These are phyloP conservation scores for Castor canadensis DNA, from an alignment of 2,113 vertebrate genomes.

Conservation along the genomic window DNA sequence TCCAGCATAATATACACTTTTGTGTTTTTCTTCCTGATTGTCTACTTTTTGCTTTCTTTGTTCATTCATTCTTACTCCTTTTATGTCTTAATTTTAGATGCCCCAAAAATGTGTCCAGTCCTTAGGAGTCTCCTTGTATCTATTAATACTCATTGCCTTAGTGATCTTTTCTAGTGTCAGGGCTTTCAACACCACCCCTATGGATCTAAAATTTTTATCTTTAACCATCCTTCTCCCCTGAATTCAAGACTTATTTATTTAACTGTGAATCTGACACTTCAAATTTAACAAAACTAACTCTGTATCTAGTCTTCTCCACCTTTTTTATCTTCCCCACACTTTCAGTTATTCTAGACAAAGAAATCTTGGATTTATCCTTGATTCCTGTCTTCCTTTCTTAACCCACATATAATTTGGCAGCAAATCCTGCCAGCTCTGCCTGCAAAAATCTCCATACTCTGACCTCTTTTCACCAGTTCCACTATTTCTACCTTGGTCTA, in stretches of 20 bases:
- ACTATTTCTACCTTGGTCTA: neutral
- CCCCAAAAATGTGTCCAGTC: neutral
- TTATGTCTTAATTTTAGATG: slow-evolving; percentile 22
- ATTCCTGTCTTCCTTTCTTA: neutral
- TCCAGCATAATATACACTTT: neutral
- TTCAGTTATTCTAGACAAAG: neutral
- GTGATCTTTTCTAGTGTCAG: neutral
- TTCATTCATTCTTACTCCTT: neutral
- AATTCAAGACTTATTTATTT: neutral
- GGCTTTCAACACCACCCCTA: neutral
- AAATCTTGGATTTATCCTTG: neutral
- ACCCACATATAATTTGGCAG: neutral
- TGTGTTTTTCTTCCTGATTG: neutral
- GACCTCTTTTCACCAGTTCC: neutral
- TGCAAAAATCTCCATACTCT: neutral
- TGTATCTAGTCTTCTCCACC: neutral
- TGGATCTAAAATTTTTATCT: neutral
- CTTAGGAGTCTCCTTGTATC: neutral
- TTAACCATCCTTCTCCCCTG: neutral
- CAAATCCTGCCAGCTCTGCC: neutral
- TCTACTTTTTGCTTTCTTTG: neutral
- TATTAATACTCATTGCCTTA: neutral
- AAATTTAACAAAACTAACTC: neutral
- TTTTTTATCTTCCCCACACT: neutral
- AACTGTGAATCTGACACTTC: neutral